These are phyloP conservation scores for Melipona quadrifasciata DNA, from an alignment of 1,140 invertebrate genomes.

Conservation along the genomic window DNA sequence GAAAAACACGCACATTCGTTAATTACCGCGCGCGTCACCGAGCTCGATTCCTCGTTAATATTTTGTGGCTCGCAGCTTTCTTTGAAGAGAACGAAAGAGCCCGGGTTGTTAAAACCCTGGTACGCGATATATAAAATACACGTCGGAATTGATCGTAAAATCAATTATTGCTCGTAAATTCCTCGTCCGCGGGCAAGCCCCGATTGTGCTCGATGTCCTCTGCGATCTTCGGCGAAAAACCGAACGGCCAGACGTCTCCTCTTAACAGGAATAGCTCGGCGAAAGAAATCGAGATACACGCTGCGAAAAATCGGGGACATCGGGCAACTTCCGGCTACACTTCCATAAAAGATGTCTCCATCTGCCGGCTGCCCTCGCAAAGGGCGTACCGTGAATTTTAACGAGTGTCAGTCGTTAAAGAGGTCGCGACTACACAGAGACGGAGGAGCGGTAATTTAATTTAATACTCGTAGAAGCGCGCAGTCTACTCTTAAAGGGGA, in stretches of 20 bases:
- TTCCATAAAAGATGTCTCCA: no score
- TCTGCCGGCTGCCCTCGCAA: not conserved
- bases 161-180: not conserved
- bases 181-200: no score
- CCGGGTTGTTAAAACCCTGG: not conserved
- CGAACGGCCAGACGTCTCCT: no score
- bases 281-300: not conserved
- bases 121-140: no score
- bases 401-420: constrained; percentile 19
- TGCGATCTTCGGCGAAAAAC: not conserved
- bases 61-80: no score
- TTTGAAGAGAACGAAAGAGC: not conserved
- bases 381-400: constrained; percentile 12
- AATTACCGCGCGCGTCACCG: not conserved
- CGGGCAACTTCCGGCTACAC: not conserved
- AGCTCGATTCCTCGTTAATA: not conserved
- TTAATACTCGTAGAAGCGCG: not conserved
- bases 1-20: not conserved
- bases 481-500: not conserved
- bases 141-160: not conserved
- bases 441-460: constrained; percentile 27
- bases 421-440: constrained; percentile 8
- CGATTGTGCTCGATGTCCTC: not conserved
- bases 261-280: no score
- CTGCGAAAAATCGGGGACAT: not conserved